A percentile compares a stretch with the other conserved stretches of the same genome.
phyloP scores from a whole-genome alignment of 2,113 vertebrate genomes.

The Mormyrus lacerda region DNA sequence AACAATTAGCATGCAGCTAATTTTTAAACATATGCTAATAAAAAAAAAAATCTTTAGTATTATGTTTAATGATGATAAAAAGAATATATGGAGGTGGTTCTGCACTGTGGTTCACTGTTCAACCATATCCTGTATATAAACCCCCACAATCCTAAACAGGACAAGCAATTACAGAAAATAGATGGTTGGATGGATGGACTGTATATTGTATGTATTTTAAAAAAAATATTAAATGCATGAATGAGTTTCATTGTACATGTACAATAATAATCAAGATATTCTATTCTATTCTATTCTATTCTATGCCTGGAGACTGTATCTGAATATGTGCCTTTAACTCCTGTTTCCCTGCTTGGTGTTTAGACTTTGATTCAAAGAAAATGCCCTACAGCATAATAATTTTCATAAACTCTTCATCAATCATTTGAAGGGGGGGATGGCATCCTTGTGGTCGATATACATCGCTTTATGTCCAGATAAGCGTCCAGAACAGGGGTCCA shows the following conservation, averaged over 20 bases:
- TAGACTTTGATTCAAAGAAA: background rate
- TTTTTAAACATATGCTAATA: background rate
- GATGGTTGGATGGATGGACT: background rate
- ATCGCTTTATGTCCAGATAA: background rate
- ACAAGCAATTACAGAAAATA: background rate
- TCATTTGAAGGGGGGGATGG: background rate
- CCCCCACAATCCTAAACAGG: background rate
- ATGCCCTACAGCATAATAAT: background rate
- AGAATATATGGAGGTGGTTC: background rate
- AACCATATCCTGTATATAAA: background rate
- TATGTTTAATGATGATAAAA: background rate
- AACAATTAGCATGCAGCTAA: background rate
- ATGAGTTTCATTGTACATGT: background rate
- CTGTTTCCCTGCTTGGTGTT: background rate
- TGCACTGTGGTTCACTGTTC: background rate
- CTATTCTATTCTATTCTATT: background rate
- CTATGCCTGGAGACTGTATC: background rate
- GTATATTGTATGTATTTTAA: background rate
- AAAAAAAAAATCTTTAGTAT: background rate
- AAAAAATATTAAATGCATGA: no score
- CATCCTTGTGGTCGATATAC: background rate
- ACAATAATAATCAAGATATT: background rate
- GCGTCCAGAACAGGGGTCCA: background rate
- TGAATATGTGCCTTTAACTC: background rate
- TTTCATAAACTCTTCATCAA: background rate